A percentile compares a stretch with the other conserved stretches of the same genome.
These are phyloP conservation scores for Telmatochromis brichardi DNA, from an alignment of 2,113 vertebrate genomes.

Conservation along the genomic window DNA sequence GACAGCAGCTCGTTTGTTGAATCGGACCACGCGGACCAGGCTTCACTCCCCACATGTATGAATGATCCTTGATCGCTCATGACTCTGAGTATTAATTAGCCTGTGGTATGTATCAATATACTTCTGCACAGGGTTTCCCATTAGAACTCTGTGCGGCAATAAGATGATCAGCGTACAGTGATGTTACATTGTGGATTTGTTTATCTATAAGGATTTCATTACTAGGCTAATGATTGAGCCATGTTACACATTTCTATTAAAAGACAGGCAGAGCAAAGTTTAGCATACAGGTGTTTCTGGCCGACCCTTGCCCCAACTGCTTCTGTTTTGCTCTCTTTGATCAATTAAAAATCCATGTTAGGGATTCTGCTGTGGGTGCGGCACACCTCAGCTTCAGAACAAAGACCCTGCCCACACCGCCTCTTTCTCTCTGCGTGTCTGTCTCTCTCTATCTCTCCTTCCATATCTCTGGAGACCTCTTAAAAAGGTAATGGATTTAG, in stretches of 20 bases:
- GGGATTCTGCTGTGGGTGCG: neutral
- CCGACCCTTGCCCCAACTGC: neutral
- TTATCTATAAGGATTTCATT: neutral
- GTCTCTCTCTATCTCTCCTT: neutral
- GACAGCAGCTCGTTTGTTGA: neutral
- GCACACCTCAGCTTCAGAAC: neutral
- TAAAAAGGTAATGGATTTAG: constrained; percentile 46
- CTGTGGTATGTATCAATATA: neutral
- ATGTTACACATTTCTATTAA: neutral
- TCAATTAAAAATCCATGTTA: constrained; percentile 29
- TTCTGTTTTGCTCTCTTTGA: constrained; percentile 18
- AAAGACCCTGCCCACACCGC: neutral
- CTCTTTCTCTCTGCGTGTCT: neutral
- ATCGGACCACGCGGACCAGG: neutral
- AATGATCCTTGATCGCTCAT: accelerated
- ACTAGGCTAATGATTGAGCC: neutral
- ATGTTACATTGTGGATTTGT: neutral
- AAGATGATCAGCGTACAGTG: neutral
- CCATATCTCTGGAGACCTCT: neutral
- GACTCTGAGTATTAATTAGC: neutral
- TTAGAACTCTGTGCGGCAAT: neutral
- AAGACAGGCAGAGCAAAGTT: neutral
- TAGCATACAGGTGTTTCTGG: neutral
- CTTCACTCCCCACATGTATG: neutral
- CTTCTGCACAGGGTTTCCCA: neutral